Evolutionary conservation across 2,797 vertebrate species (phyloP).

Genomic region (Podarcis siculus): DNA sequence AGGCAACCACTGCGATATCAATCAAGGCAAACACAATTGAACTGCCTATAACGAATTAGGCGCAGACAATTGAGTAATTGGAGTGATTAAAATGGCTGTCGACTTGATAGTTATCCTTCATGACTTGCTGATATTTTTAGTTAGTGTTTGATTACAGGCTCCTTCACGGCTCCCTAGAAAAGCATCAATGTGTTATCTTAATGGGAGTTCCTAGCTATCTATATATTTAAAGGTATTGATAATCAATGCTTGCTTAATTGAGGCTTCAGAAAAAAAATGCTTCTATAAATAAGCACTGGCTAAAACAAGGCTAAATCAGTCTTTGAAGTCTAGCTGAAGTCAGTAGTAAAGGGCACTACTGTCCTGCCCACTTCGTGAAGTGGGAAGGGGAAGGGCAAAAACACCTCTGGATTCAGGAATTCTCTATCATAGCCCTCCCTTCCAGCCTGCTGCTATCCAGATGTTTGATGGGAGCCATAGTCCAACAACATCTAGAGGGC

Average conservation of each 20-base stretch:
- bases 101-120: constrained; percentile 24
- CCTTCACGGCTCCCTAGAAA: constrained; percentile 20
- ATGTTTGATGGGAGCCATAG: background rate
- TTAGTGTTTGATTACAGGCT: constrained; percentile 1
- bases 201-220: constrained; percentile 12
- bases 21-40: constrained; percentile 45
- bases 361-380: background rate
- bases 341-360: background rate
- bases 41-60: constrained; percentile 52
- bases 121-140: constrained; percentile 10
- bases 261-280: constrained; percentile 9
- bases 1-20: constrained; percentile 34
- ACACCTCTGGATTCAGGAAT: background rate
- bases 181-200: constrained; percentile 41
- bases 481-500: background rate
- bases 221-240: constrained; percentile 30
- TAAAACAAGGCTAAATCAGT: background rate
- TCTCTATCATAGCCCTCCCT: background rate
- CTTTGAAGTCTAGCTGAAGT: background rate
- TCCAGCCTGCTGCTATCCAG: no score
- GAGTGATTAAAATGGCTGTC: constrained; percentile 42
- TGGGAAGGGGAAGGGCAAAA: background rate
- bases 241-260: constrained; percentile 20
- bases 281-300: constrained; percentile 6
- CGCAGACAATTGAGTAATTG: constrained; percentile 42